Base-by-base conservation (phyloP, 2,888 invertebrate species). In the Dascillus cervinus region DNA sequence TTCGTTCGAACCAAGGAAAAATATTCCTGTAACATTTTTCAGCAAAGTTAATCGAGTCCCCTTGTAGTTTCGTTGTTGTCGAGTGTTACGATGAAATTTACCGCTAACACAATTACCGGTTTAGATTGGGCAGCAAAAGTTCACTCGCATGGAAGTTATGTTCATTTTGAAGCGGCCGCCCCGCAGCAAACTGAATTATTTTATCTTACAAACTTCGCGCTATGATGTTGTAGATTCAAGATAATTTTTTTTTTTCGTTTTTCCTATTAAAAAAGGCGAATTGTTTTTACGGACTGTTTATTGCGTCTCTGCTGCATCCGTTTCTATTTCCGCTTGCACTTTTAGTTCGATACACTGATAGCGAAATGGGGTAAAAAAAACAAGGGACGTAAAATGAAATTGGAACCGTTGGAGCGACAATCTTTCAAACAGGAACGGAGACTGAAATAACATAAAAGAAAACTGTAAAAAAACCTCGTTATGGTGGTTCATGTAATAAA, bases 101-200 rank as follows among this genome's bases (percentile, higher is more conserved):
- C 58, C 59, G 58, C 57, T 55, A 59, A 60, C 59, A 57, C 59
- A 60, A 60, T 61, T 60, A 60, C 58, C 54, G 55, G 58, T 60
- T 58, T 58, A 58, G 56, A 58, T 60, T 59, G 58, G 58, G 54
- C 57, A 54, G 55, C 52, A 49, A 52, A 53, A 55, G 53, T 51
- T 55, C 57, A 52, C 49, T 55, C 55, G 53, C 50, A 54, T 51
- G 58, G 61, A 61, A 60, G 55, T 60, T 60, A 60, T 60, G 60
- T 56, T 58, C 60, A 57, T 55, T 60, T 57, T 52, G 52, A 47
- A 55, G 44, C 53, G 48, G 47, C 53, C 49, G 49, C 49, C 52
- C 46, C 37, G 35, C 43, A 45, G 41, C 42, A 52, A 53, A 53
- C 52, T 46, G 47, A 55, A 53, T 55, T 55, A 55, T 53, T 55